Evolutionary conservation across 2,113 vertebrate genomes (phyloP), one percentile per base, ranked within the genome.

Genomic region (Eublepharis macularius): DNA sequence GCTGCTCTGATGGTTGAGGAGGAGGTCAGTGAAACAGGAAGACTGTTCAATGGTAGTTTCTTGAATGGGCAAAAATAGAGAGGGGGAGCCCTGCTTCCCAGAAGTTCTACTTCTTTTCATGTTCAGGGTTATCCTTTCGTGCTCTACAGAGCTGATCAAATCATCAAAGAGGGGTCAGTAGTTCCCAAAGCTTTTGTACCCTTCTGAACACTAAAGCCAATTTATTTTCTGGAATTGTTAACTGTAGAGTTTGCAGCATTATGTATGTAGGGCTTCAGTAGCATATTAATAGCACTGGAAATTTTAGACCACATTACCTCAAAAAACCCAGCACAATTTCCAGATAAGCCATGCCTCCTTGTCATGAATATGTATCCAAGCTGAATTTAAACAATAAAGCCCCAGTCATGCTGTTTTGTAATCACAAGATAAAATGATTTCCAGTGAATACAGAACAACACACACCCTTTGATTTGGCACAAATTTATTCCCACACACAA

Each of bases 221-320:
- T 80, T 89, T 86, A 86, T 87, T 83, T 80, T 90, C 91, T 89
- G 78, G 78, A 60, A 84, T 79, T 85, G 21, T 47, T 76, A 86
- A 81, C 66, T 84, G 68, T 76, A 81, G 83, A 90, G 83, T 83
- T 81, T 91, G 80, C 76, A 80, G 43, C 29, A 85, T 85, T 92
- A 74, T 70, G 54, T 68, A 86, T 45, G 85, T 80, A 75, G 86
- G 7, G 7, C 43, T 84, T 72, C 80, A 85, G 32, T 9, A 72
- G 89, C 91, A 92, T 93, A 63, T 70, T 94, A 90, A 93, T 86
- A 57, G 45, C 60, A 81, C 70, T 49, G 76, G 49, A 49, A 68
- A 45, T 86, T 87, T 87, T 81, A 82, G 65, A 49, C 3, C 32
- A 66, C 68, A 54, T 78, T 84, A 32, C 51, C 87, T 81, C 76